Evolutionary conservation across 2,113 vertebrate genomes (phyloP), one percentile per base, ranked within the genome.

Genomic region (Pycnonotus jocosus): DNA sequence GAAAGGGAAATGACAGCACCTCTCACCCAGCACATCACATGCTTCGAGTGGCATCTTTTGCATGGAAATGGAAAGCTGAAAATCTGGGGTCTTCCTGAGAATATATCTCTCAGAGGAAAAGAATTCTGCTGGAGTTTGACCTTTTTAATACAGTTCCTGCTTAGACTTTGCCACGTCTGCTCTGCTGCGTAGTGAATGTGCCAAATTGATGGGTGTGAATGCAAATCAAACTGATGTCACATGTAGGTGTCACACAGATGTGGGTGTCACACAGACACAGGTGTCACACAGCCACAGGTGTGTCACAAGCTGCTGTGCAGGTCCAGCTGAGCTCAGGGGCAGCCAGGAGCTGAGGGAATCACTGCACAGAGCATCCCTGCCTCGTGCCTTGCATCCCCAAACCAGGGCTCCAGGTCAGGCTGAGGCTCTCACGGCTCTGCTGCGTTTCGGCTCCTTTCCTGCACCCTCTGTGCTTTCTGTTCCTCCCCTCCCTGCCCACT

Each of bases 401-500:
- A 44, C 44, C 66, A 28, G 57, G 57, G 11, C 51, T 64, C 14
- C 14, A 40, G 72, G 38, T 47, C 0, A 2, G 61, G 37, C 90
- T 23, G 15, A 44, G 61, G 53, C 17, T 85, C n/a, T 58, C 0
- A 12, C 0, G 37, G 37, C 90, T 8, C 7, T 76, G 81, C 58
- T 65, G 87, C 35, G 66, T 93, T 93, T 92, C 30, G 0, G 78
- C 81, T 94, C 17, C 89, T 77, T 91, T 87, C 65, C 72, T 1
- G 2, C 81, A 71, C 93, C 54, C 85, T 91, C 85, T 53, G 78
- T 66, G 56, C 23, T 76, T 88, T 93, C 48, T 80, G 57, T 92
- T 92, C 90, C 62, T 96, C 85, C 90, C 62, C 88, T 95, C 92
- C 57, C 74, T 92, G 66, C 2, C 3, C 62, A 11, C 70, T 85